A percentile compares a stretch with the other conserved stretches of the same genome.
Conservation (phyloP, 2,797 vertebrate species). For the Sebastes iracundus region DNA sequence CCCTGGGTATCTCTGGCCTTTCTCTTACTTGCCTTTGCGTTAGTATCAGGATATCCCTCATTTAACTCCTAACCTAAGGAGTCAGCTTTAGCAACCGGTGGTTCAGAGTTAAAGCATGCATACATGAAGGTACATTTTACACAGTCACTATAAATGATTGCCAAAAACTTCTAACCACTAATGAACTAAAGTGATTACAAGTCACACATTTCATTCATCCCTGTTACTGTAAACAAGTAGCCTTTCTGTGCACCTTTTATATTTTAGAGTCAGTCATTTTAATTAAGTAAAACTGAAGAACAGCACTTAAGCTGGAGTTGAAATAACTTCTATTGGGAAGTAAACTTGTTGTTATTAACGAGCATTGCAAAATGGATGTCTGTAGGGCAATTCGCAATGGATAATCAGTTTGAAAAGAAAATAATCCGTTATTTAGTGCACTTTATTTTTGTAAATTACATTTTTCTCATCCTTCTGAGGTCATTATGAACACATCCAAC, state of each 20-base stretch:
- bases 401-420: not conserved
- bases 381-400: not conserved
- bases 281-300: not conserved
- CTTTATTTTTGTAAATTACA: not conserved
- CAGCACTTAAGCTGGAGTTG: not conserved
- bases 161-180: not conserved
- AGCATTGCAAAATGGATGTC: not conserved
- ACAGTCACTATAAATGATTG: not conserved
- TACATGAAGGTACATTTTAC: slow-evolving; percentile 5
- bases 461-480: not conserved
- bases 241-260: not conserved
- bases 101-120: not conserved
- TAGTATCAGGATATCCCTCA: slow-evolving; percentile 37
- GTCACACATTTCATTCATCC: not conserved
- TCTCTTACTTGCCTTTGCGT: slow-evolving; percentile 43
- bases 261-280: not conserved
- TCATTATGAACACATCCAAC: not conserved
- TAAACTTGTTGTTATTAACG: not conserved
- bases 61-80: slow-evolving; percentile 43
- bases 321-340: not conserved
- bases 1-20: slow-evolving; percentile 37
- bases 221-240: too few relatives aligned
- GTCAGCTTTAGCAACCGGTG: not conserved
- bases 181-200: not conserved
- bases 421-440: not conserved